phyloP scores from a whole-genome alignment of 2,113 vertebrate genomes.

The Struthio camelus region DNA sequence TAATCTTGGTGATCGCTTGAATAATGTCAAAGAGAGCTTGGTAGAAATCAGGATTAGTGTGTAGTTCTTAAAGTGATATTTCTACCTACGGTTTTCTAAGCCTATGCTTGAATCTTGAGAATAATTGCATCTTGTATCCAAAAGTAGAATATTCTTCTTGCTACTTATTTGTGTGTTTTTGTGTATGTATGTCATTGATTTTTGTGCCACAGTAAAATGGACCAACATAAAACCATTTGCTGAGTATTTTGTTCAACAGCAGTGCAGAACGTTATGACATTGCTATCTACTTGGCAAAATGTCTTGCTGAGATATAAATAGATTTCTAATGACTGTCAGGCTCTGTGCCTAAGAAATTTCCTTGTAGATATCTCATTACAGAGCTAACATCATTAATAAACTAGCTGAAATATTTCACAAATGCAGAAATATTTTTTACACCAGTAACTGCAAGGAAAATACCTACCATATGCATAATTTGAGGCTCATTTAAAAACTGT shows the following conservation, averaged over 20 bases:
- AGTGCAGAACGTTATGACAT: slow-evolving; percentile 42
- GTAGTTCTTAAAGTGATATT: background rate
- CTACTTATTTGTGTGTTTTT: slow-evolving; percentile 42
- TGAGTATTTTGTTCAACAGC: slow-evolving; percentile 64
- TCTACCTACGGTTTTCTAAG: slow-evolving; percentile 2
- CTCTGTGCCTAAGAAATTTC: slow-evolving; percentile 77
- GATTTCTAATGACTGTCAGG: slow-evolving; percentile 81
- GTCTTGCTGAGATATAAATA: slow-evolving; percentile 83
- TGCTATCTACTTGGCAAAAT: slow-evolving; percentile 69
- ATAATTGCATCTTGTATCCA: background rate
- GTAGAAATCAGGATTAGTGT: slow-evolving; percentile 18
- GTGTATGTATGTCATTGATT: slow-evolving; percentile 62
- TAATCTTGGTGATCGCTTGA: background rate
- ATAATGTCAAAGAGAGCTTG: background rate
- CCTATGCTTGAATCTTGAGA: background rate
- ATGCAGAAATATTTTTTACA: slow-evolving; percentile 68
- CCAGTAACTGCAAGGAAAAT: slow-evolving; percentile 75
- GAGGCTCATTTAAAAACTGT: slow-evolving; percentile 75
- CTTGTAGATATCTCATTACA: slow-evolving; percentile 80
- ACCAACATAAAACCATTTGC: slow-evolving; percentile 30
- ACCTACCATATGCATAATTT: slow-evolving; percentile 77
- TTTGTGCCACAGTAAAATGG: slow-evolving; percentile 62
- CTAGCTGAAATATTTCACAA: slow-evolving; percentile 75
- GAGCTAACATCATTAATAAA: slow-evolving; percentile 82
- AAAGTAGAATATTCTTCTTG: slow-evolving; percentile 29